Percentiles rank a stretch among this genome's conserved stretches.
These are phyloP conservation scores for Tupaia tana DNA, from an alignment of 2,113 vertebrate genomes.

Conservation along the genomic window DNA sequence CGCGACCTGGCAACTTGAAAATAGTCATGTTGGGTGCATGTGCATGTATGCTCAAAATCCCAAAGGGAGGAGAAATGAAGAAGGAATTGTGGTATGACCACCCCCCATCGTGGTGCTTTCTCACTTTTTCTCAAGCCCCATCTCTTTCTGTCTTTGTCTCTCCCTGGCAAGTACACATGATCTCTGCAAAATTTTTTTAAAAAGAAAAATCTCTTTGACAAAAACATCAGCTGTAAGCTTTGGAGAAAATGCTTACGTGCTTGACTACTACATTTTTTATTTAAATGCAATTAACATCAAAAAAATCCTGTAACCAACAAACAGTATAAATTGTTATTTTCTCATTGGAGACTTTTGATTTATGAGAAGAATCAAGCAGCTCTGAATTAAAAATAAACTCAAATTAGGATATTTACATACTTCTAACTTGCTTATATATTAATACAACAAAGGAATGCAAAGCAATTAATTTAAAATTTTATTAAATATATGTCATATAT, in stretches of 20 bases:
- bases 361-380: background rate
- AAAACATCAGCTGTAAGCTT: slow-evolving; percentile 38
- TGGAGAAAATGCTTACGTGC: background rate
- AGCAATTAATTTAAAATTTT: background rate
- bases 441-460: background rate
- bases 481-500: background rate
- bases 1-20: too few species aligned
- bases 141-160: too few species aligned
- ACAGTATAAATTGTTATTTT: background rate
- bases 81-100: too few species aligned
- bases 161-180: too few species aligned
- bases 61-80: too few species aligned
- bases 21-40: too few species aligned
- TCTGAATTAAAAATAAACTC: slow-evolving; percentile 33
- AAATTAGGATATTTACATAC: fast-evolving
- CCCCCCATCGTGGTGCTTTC: too few species aligned
- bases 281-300: background rate
- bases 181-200: too few species aligned
- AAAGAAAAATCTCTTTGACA: background rate
- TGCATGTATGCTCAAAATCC: too few species aligned
- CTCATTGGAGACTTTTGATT: slow-evolving; percentile 1
- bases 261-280: background rate
- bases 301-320: background rate
- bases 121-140: too few species aligned
- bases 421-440: background rate